These are phyloP conservation scores for Hipposideros larvatus DNA, from an alignment of 2,797 vertebrate genomes.

Conservation along the genomic window DNA sequence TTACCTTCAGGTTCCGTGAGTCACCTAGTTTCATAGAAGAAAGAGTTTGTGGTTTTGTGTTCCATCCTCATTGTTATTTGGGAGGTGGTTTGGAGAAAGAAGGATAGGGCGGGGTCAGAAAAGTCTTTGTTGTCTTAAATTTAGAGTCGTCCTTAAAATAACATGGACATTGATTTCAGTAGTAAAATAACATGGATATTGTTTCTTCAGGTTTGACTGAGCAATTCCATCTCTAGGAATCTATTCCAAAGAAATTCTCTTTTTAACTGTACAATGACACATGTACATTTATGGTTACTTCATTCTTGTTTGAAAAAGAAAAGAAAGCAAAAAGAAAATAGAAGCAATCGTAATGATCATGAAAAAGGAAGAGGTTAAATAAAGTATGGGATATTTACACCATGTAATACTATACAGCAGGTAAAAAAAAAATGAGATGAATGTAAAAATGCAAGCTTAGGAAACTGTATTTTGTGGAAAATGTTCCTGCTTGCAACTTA, in stretches of 20 bases:
- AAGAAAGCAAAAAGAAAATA: neutral
- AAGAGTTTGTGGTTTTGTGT: neutral
- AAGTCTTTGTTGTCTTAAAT: neutral
- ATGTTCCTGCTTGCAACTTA: neutral
- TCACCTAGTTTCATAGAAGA: neutral
- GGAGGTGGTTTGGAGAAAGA: neutral
- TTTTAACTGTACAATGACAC: neutral
- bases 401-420: neutral
- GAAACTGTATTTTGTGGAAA: neutral
- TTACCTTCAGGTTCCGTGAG: too few species aligned
- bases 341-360: neutral
- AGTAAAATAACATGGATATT: neutral
- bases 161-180: neutral
- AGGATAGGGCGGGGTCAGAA: neutral
- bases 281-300: neutral
- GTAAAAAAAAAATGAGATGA: neutral
- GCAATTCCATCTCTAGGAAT: neutral
- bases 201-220: neutral
- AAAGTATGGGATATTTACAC: neutral
- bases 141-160: neutral
- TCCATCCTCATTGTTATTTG: neutral
- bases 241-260: neutral
- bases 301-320: neutral
- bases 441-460: neutral
- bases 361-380: neutral